Percentiles rank a stretch among this genome's conserved stretches.
phyloP scores from a whole-genome alignment of 2,888 invertebrate genomes.

The Phortica magna region DNA sequence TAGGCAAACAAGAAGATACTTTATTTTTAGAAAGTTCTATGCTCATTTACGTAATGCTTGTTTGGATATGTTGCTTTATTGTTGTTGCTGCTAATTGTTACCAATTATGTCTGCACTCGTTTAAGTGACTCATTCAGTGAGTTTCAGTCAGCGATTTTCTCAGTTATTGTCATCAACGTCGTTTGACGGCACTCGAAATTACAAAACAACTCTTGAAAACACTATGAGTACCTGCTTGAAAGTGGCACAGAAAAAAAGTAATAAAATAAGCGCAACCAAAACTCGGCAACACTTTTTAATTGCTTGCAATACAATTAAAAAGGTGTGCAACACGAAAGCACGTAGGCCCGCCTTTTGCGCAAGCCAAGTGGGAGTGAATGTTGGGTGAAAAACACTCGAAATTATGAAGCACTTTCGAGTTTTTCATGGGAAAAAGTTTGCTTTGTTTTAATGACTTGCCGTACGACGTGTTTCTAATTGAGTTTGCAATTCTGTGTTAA shows the following conservation, averaged over 20 bases:
- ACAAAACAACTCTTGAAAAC: slow-evolving; percentile 16
- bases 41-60: no score
- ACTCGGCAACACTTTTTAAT: slow-evolving; percentile 21
- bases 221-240: slow-evolving; percentile 10
- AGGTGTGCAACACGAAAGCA: slow-evolving; percentile 31
- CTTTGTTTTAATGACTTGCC: slow-evolving; percentile 7
- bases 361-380: neutral
- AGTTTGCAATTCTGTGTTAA: neutral
- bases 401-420: slow-evolving; percentile 2
- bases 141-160: neutral
- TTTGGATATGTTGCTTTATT: neutral
- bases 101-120: slow-evolving; percentile 38
- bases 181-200: slow-evolving; percentile 1
- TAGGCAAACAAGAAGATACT: neutral
- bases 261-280: slow-evolving; percentile 2
- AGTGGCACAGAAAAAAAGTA: neutral
- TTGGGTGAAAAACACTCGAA: slow-evolving; percentile 4
- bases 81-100: slow-evolving; percentile 16
- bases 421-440: slow-evolving; percentile 12
- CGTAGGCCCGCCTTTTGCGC: neutral
- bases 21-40: neutral
- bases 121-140: slow-evolving; percentile 12
- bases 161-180: slow-evolving; percentile 1
- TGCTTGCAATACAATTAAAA: slow-evolving; percentile 32
- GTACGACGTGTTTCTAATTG: neutral